phyloP scores from a whole-genome alignment of 2,113 vertebrate genomes.

The Chroicocephalus ridibundus region DNA sequence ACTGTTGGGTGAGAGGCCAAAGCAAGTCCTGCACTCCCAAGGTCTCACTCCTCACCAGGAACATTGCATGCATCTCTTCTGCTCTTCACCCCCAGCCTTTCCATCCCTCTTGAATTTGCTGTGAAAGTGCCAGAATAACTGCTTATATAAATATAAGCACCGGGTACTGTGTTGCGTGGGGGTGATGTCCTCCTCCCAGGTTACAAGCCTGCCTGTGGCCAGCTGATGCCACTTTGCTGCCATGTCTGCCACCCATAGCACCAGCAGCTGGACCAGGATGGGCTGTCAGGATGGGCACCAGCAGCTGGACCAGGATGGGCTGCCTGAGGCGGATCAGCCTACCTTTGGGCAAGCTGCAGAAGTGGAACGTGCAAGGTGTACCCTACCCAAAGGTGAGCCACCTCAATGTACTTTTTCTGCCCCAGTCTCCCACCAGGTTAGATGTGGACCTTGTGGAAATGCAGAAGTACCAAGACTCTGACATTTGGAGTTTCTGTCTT shows the following conservation, averaged over 20 bases:
- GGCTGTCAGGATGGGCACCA: not conserved
- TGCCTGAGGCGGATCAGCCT: accelerated
- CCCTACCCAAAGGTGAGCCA: not conserved
- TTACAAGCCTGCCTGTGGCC: not conserved
- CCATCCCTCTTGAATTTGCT: not conserved
- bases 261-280: too few relatives aligned
- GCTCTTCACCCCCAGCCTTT: not conserved
- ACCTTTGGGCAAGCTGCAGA: not conserved
- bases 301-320: not conserved
- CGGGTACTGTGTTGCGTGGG: accelerated
- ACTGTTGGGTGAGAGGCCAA: not conserved
- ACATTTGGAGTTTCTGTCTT: not conserved
- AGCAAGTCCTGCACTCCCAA: not conserved
- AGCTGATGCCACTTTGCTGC: not conserved
- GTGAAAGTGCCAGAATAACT: not conserved
- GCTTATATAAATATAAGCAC: not conserved
- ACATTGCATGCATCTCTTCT: not conserved
- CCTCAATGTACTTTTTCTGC: not conserved
- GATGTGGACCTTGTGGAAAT: not conserved
- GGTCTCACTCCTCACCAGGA: not conserved
- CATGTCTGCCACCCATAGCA: accelerated
- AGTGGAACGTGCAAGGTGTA: not conserved
- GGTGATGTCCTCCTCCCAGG: not conserved
- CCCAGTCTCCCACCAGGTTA: not conserved
- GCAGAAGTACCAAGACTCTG: not conserved